phyloP scores from a whole-genome alignment of 1,140 invertebrate species.

The Procambarus virginalis region DNA sequence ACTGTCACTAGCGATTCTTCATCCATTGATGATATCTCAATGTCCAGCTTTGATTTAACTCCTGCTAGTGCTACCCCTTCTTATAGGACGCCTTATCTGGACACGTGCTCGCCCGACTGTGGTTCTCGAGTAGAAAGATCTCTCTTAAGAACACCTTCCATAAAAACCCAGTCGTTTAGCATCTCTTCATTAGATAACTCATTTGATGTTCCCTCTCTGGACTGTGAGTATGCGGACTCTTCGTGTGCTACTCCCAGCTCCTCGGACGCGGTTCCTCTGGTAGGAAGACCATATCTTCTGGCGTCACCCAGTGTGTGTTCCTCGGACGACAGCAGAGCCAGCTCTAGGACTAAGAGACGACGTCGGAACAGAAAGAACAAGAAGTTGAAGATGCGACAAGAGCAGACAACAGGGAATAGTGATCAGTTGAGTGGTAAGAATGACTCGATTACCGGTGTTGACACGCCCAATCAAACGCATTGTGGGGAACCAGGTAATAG shows the following conservation, averaged over 20 bases:
- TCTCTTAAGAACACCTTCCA: background rate
- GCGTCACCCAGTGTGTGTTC: constrained; percentile 11
- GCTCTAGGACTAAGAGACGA: constrained; percentile 16
- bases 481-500: no score
- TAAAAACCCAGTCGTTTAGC: background rate
- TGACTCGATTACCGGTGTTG: background rate
- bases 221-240: background rate
- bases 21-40: background rate
- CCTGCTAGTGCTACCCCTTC: constrained; percentile 1
- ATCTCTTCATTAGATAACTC: background rate
- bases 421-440: background rate
- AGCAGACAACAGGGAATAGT: background rate
- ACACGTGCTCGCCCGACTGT: background rate
- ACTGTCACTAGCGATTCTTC: constrained; percentile 1
- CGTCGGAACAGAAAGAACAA: constrained; percentile 41
- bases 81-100: background rate
- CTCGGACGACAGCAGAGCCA: constrained; percentile 2
- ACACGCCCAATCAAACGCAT: background rate
- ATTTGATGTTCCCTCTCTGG: constrained; percentile 3
- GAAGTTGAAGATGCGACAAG: constrained; percentile 6
- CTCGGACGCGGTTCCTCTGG: background rate
- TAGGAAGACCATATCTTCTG: background rate
- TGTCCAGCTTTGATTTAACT: background rate
- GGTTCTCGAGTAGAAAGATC: background rate
- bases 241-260: constrained; percentile 9